phyloP scores from a whole-genome alignment of 2,113 vertebrate genomes.

The Saccopteryx bilineata region DNA sequence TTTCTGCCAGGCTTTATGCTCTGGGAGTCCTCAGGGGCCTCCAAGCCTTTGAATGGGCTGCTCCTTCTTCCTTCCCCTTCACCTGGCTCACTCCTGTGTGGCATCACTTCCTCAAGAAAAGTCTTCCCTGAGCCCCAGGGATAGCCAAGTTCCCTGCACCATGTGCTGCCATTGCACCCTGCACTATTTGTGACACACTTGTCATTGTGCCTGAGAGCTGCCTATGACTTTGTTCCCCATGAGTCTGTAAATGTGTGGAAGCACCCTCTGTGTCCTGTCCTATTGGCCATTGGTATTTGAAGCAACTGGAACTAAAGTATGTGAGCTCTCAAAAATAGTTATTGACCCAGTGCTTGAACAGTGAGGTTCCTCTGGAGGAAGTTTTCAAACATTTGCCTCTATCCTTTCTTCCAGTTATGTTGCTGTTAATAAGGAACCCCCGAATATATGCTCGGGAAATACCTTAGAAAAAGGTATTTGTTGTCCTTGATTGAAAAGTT shows the following conservation, averaged over 20 bases:
- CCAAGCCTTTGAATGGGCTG: background rate
- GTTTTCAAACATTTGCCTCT: background rate
- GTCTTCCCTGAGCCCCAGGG: background rate
- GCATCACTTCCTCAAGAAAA: background rate
- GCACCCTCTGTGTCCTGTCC: background rate
- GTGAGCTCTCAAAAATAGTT: background rate
- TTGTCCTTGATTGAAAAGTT: conserved; percentile 43
- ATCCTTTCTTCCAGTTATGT: background rate
- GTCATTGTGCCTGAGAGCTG: background rate
- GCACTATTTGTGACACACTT: background rate
- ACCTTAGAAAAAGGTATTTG: background rate
- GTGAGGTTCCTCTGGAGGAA: background rate
- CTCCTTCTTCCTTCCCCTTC: background rate
- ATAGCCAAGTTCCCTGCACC: background rate
- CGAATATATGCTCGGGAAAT: background rate
- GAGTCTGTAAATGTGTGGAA: background rate
- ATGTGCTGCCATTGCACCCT: accelerated
- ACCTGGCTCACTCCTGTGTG: background rate
- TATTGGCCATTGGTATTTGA: background rate
- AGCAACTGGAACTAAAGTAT: background rate
- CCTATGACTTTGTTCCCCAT: background rate
- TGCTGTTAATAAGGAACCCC: background rate
- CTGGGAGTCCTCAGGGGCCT: background rate
- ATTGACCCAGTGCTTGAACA: background rate
- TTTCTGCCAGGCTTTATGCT: background rate